Percentiles rank a stretch among this genome's conserved stretches.
Conservation (phyloP, 1,140 invertebrate species). For the Papilio polytes region DNA sequence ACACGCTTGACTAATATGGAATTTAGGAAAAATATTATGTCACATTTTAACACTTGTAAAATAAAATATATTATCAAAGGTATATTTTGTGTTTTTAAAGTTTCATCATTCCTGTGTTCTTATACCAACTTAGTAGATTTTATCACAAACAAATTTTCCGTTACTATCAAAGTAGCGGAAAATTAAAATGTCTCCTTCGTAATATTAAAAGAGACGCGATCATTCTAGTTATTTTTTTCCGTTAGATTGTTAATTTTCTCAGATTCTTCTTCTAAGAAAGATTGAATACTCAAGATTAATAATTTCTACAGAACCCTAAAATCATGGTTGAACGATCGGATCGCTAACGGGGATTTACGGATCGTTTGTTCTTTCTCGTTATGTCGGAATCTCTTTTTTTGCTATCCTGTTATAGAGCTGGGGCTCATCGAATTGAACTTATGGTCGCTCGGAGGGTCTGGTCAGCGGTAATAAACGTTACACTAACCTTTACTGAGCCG, state of each 20-base stretch:
- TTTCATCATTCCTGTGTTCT: too few relatives aligned
- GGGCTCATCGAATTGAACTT: slow-evolving; percentile 52
- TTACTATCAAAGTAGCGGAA: background rate
- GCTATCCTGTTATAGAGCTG: slow-evolving; percentile 56
- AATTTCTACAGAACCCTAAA: slow-evolving; percentile 56
- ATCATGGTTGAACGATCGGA: slow-evolving; percentile 65
- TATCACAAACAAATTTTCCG: background rate
- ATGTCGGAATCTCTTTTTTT: slow-evolving; percentile 62
- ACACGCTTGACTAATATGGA: too few relatives aligned
- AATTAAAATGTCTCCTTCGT: background rate
- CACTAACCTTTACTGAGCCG: slow-evolving; percentile 44
- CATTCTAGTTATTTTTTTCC: slow-evolving; percentile 4
- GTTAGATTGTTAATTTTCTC: background rate
- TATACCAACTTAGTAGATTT: too few relatives aligned
- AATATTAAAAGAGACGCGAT: background rate
- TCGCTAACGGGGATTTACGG: slow-evolving; percentile 59
- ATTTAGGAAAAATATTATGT: too few relatives aligned
- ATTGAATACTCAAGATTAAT: slow-evolving; percentile 51
- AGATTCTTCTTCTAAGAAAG: slow-evolving; percentile 28
- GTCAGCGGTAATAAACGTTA: slow-evolving; percentile 28
- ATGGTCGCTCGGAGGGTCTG: slow-evolving; percentile 44
- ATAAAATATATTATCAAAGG: background rate
- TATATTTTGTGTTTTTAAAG: background rate
- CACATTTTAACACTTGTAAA: too few relatives aligned
- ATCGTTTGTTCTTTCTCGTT: slow-evolving; percentile 63